These are phyloP conservation scores for Trigoniulus corallinus DNA, from an alignment of 1,140 invertebrate genomes.

Conservation along the genomic window DNA sequence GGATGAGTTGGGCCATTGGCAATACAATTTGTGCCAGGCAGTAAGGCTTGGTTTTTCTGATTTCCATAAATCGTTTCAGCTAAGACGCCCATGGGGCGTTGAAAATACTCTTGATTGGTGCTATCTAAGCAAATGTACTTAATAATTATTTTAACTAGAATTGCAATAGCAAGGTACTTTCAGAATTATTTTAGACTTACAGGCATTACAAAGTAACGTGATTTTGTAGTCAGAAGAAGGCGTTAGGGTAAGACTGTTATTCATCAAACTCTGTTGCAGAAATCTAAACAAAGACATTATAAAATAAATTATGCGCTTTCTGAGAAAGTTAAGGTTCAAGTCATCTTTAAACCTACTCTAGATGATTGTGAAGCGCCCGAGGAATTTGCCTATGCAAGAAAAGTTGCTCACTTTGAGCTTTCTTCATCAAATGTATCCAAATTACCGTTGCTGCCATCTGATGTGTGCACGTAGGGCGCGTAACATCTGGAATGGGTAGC, in stretches of 20 bases:
- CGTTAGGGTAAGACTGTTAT: constrained; percentile 29
- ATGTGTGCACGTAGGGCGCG: constrained; percentile 62
- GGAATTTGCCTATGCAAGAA: constrained; percentile 63
- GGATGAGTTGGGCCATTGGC: constrained; percentile 54
- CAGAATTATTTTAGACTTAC: constrained; percentile 35
- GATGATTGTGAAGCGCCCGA: constrained; percentile 61
- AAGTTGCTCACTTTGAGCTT: constrained; percentile 60
- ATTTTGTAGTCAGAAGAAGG: constrained; percentile 72
- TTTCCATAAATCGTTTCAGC: constrained; percentile 73
- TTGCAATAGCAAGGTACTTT: too few relatives aligned
- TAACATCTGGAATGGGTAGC: constrained; percentile 72
- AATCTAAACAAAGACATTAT: constrained; percentile 34
- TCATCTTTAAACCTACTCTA: constrained; percentile 38
- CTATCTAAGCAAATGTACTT: constrained; percentile 20
- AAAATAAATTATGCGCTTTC: not conserved
- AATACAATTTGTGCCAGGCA: constrained; percentile 31
- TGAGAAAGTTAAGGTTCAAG: not conserved
- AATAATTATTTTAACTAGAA: not conserved
- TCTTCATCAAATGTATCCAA: constrained; percentile 89
- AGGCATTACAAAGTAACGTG: constrained; percentile 84
- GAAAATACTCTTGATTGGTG: constrained; percentile 32
- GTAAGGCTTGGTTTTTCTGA: constrained; percentile 36
- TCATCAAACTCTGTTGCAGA: constrained; percentile 45
- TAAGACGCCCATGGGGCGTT: constrained; percentile 66
- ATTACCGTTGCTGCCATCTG: constrained; percentile 88